These are phyloP conservation scores for Thermophis baileyi DNA, from an alignment of 2,113 vertebrate species.

Conservation along the genomic window DNA sequence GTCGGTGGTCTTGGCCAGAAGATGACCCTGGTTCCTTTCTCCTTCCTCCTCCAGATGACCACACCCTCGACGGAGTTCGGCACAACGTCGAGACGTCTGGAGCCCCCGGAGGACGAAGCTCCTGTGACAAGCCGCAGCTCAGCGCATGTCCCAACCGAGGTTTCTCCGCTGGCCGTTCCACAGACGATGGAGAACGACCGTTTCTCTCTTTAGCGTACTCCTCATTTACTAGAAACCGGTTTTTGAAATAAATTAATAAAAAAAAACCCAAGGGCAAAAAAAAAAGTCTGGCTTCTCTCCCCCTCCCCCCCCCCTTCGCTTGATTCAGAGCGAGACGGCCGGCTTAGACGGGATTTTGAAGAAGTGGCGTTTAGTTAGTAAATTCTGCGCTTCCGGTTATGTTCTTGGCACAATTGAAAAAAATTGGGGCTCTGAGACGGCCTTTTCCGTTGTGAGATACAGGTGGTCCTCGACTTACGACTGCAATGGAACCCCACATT, in stretches of 20 bases:
- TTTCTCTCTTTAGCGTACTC: constrained; percentile 67
- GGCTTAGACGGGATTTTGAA: neutral
- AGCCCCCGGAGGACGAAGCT: constrained; percentile 51
- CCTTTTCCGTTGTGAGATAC: no score
- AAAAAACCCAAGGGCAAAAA: constrained; percentile 58
- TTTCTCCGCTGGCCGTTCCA: constrained; percentile 52
- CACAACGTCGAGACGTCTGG: constrained; percentile 29
- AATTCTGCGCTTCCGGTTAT: no score
- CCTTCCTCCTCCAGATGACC: constrained; percentile 35
- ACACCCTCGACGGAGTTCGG: constrained; percentile 47
- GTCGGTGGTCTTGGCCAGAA: neutral
- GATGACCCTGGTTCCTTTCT: neutral
- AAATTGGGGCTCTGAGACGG: no score
- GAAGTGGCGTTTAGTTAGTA: no score
- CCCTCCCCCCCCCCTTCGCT: constrained; percentile 10
- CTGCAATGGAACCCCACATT: no score
- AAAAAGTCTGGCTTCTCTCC: constrained; percentile 17
- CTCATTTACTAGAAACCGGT: constrained; percentile 71
- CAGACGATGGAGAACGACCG: constrained; percentile 46
- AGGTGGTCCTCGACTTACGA: no score
- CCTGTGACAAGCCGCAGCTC: constrained; percentile 49
- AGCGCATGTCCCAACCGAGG: constrained; percentile 56
- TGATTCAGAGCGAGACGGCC: no score
- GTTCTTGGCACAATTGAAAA: no score
- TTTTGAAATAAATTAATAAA: constrained; percentile 76